A percentile compares a stretch with the other conserved stretches of the same genome.
Evolutionary conservation across 2,797 vertebrate genomes (phyloP).

Genomic region (Holocentrus rufus): DNA sequence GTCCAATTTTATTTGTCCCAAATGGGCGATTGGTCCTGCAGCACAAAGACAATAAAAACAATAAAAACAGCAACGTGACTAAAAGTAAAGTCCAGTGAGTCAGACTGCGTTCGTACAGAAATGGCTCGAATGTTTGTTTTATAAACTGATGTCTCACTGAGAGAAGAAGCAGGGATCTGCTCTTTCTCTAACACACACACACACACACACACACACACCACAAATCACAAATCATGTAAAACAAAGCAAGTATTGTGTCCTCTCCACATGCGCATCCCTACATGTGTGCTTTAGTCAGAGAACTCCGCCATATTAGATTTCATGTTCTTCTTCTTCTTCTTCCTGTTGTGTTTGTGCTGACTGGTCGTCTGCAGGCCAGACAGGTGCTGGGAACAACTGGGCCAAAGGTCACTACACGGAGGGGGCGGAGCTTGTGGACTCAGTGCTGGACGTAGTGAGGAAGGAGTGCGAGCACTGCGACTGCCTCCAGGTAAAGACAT

Average conservation of each 20-base stretch:
- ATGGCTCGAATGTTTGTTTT: slow-evolving; percentile 18
- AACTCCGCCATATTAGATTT: slow-evolving; percentile 6
- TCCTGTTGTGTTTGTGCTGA: slow-evolving; percentile 24
- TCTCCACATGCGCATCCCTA: background rate
- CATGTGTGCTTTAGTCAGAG: background rate
- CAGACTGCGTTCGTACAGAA: background rate
- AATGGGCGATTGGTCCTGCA: too few relatives aligned
- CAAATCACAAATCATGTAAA: too few relatives aligned
- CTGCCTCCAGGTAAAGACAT: slow-evolving; percentile 76
- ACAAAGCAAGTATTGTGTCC: too few relatives aligned
- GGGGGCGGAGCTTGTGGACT: slow-evolving; percentile 93
- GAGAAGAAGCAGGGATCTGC: slow-evolving; percentile 10
- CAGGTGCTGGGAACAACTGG: slow-evolving; percentile 97
- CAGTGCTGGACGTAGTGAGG: slow-evolving; percentile 90
- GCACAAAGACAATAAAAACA: too few relatives aligned
- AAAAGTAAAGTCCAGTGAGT: background rate
- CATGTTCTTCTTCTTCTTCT: background rate
- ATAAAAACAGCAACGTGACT: too few relatives aligned
- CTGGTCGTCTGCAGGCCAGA: slow-evolving; percentile 86
- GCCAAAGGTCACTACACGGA: slow-evolving; percentile 97
- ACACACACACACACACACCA: too few relatives aligned
- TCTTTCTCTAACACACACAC: background rate
- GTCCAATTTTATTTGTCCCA: too few relatives aligned
- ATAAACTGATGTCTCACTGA: slow-evolving; percentile 37
- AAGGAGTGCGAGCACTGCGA: slow-evolving; percentile 94